These are phyloP conservation scores for Orthonevra nobilis DNA, from an alignment of 2,888 invertebrate genomes.

Conservation along the genomic window DNA sequence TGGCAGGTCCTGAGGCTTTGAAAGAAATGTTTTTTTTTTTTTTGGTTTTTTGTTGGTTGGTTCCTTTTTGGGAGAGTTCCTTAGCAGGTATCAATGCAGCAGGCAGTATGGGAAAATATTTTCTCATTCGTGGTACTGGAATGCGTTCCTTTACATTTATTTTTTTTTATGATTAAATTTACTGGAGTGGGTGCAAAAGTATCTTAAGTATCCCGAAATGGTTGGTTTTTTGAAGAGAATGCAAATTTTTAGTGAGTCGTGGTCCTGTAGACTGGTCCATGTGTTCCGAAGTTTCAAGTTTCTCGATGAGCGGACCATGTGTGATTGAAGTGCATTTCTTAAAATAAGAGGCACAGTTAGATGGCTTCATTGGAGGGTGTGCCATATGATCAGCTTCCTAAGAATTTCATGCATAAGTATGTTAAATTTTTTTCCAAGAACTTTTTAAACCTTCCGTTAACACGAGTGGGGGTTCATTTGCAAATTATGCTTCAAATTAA, in stretches of 20 bases:
- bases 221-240: constrained; percentile 39
- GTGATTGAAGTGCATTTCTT: too few species aligned
- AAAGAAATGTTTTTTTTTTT: constrained; percentile 35
- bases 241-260: constrained; percentile 40
- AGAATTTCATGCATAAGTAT: too few species aligned
- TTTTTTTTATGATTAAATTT: too few species aligned
- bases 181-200: constrained; percentile 60
- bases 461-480: too few species aligned
- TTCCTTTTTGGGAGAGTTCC: too few species aligned
- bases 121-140: constrained; percentile 21
- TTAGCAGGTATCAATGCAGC: constrained; percentile 60
- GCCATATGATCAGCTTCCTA: too few species aligned
- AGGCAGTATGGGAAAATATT: constrained; percentile 48
- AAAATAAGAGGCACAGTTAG: too few species aligned
- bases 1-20: constrained; percentile 65
- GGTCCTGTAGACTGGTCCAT: constrained; percentile 20
- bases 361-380: too few species aligned
- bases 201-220: constrained; percentile 47
- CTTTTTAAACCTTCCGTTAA: too few species aligned
- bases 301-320: constrained; percentile 51
- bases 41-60: constrained; percentile 58
- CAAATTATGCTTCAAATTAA: too few species aligned
- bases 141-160: constrained; percentile 18
- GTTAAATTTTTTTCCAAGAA: too few species aligned
- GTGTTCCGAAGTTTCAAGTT: constrained; percentile 64